Evolutionary conservation across 2,113 vertebrate species (phyloP), one percentile per base, ranked within the genome.

Genomic region (Rousettus leschenaultii): DNA sequence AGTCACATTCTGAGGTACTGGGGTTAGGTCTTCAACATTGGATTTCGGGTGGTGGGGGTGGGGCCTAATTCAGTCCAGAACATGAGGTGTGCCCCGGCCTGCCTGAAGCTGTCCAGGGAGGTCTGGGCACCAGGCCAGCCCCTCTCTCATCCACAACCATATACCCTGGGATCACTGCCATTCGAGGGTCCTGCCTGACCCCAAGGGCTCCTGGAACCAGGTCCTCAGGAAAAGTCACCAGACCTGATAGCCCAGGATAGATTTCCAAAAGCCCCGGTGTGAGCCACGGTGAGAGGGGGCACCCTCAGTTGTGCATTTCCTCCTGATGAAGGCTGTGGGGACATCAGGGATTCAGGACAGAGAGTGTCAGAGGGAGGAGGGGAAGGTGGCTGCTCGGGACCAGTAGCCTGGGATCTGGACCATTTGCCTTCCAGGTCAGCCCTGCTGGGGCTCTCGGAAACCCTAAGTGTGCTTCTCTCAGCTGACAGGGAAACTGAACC

Each of bases 311-410:
- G 4, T 12, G 30, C 1, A 0, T 35, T 19, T 16, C 2, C 48
- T 38, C 28, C 21, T 3, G 1, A 16, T 1, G 26, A 16, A 24
- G 88, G 66, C 48, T 13, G 1, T 16, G 30, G 61, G 38, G 35
- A 38, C 40, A 24, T 13, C 12, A 2, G 24, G 73, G 65, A 19
- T 45, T n/a, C 9, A 6, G 55, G 83, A 40, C 7, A 43, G 43
- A 71, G 55, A 9, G 1, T 1, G 0, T 59, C 14, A 7, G 21
- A 51, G 59, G 24, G 22, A 30, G 4, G 68, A 8, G 59, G 40
- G 40, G 51, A 4, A 63, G 53, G 38, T 21, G 15, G 38, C 82
- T 40, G 7, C 40, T 22, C 0, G 26, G n/a, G 59, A 15, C 35
- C 21, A 33, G 48, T 19, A 61, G 45, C 55, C 68, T 3, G n/a